These are phyloP conservation scores for Polyodon spathula DNA, from an alignment of 2,113 vertebrate genomes.

Conservation along the genomic window DNA sequence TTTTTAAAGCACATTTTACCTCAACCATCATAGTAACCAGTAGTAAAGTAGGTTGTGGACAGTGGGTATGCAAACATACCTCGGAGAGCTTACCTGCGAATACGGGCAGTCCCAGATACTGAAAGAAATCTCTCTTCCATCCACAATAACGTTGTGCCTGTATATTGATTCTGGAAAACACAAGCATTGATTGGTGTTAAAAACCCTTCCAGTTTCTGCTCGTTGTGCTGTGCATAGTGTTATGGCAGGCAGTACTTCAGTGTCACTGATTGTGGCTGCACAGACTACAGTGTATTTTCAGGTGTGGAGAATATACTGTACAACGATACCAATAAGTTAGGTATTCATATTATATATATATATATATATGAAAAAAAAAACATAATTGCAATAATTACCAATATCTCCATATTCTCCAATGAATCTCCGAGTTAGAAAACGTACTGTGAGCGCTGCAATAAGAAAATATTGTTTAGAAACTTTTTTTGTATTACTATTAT, in stretches of 20 bases:
- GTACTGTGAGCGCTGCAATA: conserved; percentile 60
- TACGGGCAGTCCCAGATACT: conserved; percentile 66
- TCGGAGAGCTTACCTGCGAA: conserved; percentile 66
- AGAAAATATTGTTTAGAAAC: no score
- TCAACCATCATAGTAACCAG: no score
- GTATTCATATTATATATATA: no score
- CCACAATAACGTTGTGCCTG: conserved; percentile 58
- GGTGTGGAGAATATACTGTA: no score
- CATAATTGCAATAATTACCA: conserved; percentile 44
- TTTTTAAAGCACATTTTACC: no score
- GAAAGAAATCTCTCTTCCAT: conserved; percentile 61
- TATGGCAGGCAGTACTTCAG: no score
- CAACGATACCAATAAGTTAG: no score
- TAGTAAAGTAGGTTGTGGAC: no score
- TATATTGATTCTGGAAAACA: conserved; percentile 61
- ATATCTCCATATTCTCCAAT: conserved; percentile 71
- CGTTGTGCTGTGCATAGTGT: background rate
- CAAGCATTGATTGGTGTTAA: background rate
- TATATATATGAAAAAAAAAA: background rate
- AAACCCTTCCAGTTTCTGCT: background rate
- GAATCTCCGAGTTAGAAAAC: conserved; percentile 67
- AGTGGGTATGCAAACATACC: no score
- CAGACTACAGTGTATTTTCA: no score
- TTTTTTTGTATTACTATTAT: no score
- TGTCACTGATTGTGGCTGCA: no score